phyloP scores from a whole-genome alignment of 2,888 invertebrate species.

The Acanthosepion esculentum region DNA sequence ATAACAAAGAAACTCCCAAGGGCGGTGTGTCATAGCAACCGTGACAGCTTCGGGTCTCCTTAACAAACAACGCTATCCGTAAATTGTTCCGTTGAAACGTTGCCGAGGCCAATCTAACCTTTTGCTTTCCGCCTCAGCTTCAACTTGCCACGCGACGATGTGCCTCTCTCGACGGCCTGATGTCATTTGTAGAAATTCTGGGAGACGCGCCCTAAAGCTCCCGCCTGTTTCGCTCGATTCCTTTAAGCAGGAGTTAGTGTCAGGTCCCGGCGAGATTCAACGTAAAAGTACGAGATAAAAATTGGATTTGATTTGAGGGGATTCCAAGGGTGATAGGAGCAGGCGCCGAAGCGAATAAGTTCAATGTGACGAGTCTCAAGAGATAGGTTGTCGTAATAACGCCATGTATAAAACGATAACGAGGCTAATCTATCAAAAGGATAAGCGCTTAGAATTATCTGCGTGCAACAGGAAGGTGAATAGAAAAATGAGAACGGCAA shows the following conservation, averaged over 20 bases:
- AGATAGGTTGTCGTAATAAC: neutral
- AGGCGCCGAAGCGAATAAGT: neutral
- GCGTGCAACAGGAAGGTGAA: neutral
- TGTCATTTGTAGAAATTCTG: neutral
- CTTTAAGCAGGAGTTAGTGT: neutral
- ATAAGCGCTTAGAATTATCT: neutral
- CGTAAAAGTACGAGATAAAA: neutral
- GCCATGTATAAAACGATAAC: neutral
- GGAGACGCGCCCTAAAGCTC: neutral
- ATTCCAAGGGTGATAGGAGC: neutral
- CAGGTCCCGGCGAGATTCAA: neutral
- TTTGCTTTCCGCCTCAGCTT: neutral
- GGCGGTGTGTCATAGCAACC: neutral
- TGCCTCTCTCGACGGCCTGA: neutral
- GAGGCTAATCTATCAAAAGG: neutral
- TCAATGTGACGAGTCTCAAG: neutral
- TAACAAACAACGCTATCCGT: neutral
- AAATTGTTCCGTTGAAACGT: neutral
- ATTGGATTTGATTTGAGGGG: constrained; percentile 12
- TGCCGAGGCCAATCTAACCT: neutral
- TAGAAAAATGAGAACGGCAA: neutral
- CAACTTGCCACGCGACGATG: too few relatives aligned
- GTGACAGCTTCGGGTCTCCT: neutral
- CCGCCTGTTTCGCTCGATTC: neutral
- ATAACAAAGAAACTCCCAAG: neutral